Evolutionary conservation across 92 coral and sea anemone genomes (phyloP).

Genomic region (Nematostella vectensis): DNA sequence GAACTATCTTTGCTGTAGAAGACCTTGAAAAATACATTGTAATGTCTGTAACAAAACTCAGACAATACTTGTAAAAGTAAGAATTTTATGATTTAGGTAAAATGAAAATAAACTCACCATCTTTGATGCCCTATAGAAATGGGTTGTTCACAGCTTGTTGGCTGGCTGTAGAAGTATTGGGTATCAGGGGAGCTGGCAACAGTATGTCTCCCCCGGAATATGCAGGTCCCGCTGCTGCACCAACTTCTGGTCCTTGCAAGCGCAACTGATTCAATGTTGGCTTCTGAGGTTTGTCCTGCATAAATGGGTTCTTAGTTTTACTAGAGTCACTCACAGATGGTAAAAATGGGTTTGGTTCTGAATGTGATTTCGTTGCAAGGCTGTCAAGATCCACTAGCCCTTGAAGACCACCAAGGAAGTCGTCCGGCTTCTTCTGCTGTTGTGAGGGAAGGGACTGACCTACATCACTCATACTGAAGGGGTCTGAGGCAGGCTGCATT

Average conservation of each 20-base stretch:
- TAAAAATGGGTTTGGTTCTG: conserved; percentile 80
- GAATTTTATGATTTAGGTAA: too few relatives aligned
- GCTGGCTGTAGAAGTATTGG: conserved; percentile 36
- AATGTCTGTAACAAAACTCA: too few relatives aligned
- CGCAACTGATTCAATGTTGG: conserved; percentile 91
- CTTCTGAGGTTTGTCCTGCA: conserved; percentile 86
- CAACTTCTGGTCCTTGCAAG: conserved; percentile 24
- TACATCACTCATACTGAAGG: conserved; percentile 25
- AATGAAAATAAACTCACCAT: too few relatives aligned
- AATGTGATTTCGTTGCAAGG: conserved; percentile 54
- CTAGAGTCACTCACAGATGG: conserved; percentile 42
- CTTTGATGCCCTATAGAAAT: conserved; percentile 51
- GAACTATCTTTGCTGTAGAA: too few relatives aligned
- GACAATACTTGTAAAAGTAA: too few relatives aligned
- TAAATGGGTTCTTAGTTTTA: conserved; percentile 83
- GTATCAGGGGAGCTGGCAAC: conserved; percentile 88
- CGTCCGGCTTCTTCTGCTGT: conserved; percentile 30
- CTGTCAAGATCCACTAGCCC: conserved; percentile 78
- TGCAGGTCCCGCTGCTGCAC: conserved; percentile 11
- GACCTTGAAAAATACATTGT: too few relatives aligned
- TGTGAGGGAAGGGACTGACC: conserved; percentile 20
- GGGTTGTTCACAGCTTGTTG: conserved; percentile 64
- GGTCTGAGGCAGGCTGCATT: conserved; percentile 21
- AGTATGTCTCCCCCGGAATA: conserved; percentile 53
- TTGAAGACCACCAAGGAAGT: conserved; percentile 48